Base-by-base conservation (phyloP, 2,888 invertebrate species). In the Geotrupes spiniger region DNA sequence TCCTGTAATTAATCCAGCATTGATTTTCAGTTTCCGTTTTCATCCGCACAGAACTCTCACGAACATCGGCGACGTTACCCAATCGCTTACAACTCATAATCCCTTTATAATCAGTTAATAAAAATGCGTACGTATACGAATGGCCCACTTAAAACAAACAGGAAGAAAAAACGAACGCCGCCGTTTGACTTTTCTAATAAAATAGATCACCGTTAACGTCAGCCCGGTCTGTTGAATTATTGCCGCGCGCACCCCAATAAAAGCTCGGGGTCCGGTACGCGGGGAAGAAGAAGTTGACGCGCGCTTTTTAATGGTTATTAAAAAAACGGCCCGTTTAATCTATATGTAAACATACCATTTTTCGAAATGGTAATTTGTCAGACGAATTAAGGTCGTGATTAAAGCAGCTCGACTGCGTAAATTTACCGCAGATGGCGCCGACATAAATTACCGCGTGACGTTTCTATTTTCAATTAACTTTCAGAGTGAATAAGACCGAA, bases 101-200 rank as follows among this genome's bases (percentile, higher is more conserved):
- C 43, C 51, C 27, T 43, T 47, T 31, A 58, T 64, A 65, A 65
- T 65, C 63, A 64, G 65, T 60, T 59, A 63, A 64, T 65, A 64
- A 65, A 65, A 64, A 65, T 65, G 63, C 63, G 60, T 60, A 60
- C 59, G 60, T 62, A 60, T 59, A 54, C 56, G 57, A 60, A 60
- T 58, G 53, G 56, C 42, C 43, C 49, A 48, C 50, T 56, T 57
- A 56, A 60, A 59, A 60, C 61, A 64, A 66, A 64, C 63, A 65
- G 65, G 64, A 65, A 65, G 65, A 64, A n/a, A n/a, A n/a, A 64
- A 64, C 63, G 62, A 63, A 64, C 63, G 63, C 63, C 61, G 61
- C 61, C 57, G 63, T 58, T 58, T 56, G 61, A 57, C 59, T 60
- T 59, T 63, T 33, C 60, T 53, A 63, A 60, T 60, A 62, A 62